These are phyloP conservation scores for Apomyelois bistriatella DNA, from an alignment of 2,888 invertebrate species.

Conservation along the genomic window DNA sequence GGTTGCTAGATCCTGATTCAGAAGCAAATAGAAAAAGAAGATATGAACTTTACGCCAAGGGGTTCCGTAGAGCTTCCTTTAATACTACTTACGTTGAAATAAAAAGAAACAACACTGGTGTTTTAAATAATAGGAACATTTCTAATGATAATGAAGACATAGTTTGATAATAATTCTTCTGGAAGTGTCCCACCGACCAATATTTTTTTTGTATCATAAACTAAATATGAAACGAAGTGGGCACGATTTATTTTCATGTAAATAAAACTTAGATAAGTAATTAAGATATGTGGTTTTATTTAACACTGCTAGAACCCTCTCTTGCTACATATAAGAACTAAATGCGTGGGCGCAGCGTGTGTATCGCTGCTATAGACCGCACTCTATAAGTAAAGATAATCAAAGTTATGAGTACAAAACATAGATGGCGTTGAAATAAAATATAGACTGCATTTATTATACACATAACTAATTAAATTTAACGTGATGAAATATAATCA, in stretches of 20 bases:
- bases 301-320: background rate
- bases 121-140: conserved; percentile 10
- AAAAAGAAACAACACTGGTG: conserved; percentile 48
- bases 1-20: conserved; percentile 38
- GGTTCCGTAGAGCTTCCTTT: conserved; percentile 40
- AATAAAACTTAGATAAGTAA: conserved; percentile 3
- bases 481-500: too few relatives aligned
- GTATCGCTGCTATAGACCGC: background rate
- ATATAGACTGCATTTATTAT: too few relatives aligned
- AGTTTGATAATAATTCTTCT: conserved; percentile 5
- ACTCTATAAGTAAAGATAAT: background rate
- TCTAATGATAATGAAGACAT: background rate
- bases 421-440: background rate
- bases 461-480: too few relatives aligned
- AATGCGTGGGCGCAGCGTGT: background rate
- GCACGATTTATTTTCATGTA: conserved; percentile 10
- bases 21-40: conserved; percentile 52
- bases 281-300: background rate
- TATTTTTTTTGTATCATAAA: background rate
- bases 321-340: background rate
- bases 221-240: background rate
- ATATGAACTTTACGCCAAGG: conserved; percentile 48
- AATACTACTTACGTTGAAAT: conserved; percentile 63
- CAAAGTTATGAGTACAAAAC: background rate
- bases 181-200: conserved; percentile 28